Base-by-base conservation (phyloP, 2,888 invertebrate genomes). In the Lagria hirta region DNA sequence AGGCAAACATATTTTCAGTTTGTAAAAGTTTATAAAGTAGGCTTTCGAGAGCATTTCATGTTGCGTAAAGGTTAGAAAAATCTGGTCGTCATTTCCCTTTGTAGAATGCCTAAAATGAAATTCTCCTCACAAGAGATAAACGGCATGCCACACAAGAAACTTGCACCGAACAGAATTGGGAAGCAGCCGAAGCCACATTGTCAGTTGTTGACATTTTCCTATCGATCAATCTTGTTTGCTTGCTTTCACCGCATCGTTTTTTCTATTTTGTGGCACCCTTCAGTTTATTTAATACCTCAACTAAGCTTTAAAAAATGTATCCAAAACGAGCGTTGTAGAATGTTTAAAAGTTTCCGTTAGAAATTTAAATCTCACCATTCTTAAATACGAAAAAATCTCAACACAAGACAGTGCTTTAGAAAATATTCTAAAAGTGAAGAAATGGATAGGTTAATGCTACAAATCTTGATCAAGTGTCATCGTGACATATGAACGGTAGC, bases 171-270 rank as follows among this genome's bases (percentile, higher is more conserved):
- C 43, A 17, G 47, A 36, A 47, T 50, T 36, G 49, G 43, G 30
- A 55, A 37, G 43, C 34, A 46, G 50, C 43, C 52, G 47, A n/a
- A n/a, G n/a, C 47, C 50, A 45, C 48, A 51, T 56, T 43, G 54
- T 54, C 55, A 54, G 48, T 50, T 37, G 45, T 38, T 47, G 52
- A 56, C 56, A 34, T 44, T 43, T 35, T 41, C 36, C 50, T 48
- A 57, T 58, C 58, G 54, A 58, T 58, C 56, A 58, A 52, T 55
- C 58, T 51, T 52, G 52, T 55, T 50, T 47, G 55, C 55, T 41
- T 56, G 53, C 52, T 51, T 21, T 18, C 15, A 12, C 14, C 34
- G 15, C 20, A 42, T 28, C 10, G 28, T 28, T 28, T n/a, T n/a
- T n/a, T n/a, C n/a, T n/a, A n/a, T n/a, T n/a, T n/a, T n/a, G n/a